Conservation (phyloP, 2,797 vertebrate genomes). For the Lepus townsendii region DNA sequence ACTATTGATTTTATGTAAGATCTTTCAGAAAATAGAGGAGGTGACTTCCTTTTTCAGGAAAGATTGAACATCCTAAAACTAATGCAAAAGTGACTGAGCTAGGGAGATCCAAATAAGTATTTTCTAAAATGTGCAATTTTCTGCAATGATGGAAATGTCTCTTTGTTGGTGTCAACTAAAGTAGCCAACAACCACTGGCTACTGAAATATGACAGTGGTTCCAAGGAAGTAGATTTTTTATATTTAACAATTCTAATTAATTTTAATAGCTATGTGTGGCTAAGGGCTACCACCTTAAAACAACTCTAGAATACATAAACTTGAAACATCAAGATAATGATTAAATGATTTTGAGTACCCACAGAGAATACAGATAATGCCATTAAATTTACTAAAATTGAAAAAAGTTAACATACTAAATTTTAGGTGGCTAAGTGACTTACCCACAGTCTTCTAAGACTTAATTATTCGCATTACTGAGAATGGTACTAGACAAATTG, state of each 20-base stretch:
- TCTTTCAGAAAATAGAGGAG: background rate
- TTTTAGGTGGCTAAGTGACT: background rate
- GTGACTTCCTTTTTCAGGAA: background rate
- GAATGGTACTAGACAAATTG: background rate
- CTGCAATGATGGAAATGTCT: background rate
- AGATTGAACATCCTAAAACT: background rate
- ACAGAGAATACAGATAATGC: background rate
- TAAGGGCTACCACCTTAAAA: background rate
- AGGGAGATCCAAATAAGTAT: background rate
- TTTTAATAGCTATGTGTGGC: background rate
- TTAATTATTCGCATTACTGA: background rate
- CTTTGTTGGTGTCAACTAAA: background rate
- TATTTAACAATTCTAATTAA: background rate
- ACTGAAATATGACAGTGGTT: background rate
- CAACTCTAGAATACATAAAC: background rate
- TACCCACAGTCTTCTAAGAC: background rate
- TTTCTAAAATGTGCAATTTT: slow-evolving; percentile 2
- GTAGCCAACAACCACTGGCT: background rate
- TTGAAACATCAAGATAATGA: background rate
- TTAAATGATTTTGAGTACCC: background rate
- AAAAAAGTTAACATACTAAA: background rate
- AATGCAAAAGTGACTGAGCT: background rate
- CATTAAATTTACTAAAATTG: background rate
- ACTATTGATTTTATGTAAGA: too few relatives aligned
- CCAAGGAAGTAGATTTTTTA: background rate